A percentile compares a stretch with the other conserved stretches of the same genome.
Evolutionary conservation across 1,140 invertebrate genomes (phyloP).

Genomic region (Orchestia grillus): DNA sequence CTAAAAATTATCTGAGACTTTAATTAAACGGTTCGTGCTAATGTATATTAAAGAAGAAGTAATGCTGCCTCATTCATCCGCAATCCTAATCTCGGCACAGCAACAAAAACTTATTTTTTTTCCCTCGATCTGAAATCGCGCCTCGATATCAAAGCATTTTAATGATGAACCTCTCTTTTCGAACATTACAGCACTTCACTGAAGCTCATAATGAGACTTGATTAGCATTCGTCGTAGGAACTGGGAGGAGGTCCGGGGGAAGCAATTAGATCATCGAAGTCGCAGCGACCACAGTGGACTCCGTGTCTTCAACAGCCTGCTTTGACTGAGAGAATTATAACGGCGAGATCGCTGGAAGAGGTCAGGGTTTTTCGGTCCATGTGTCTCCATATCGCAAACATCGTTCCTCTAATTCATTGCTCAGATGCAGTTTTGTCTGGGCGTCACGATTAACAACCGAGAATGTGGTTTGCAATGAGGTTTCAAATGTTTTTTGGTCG

Average conservation of each 20-base stretch:
- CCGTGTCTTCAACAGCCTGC: no score
- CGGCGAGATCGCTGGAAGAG: neutral
- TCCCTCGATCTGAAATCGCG: no score
- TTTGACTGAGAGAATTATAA: no score
- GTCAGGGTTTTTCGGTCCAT: neutral
- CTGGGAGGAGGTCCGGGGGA: neutral
- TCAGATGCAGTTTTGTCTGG: neutral
- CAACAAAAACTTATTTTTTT: neutral
- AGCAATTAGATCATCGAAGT: neutral
- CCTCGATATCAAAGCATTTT: neutral
- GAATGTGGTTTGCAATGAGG: neutral
- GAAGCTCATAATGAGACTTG: neutral
- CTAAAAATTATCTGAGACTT: neutral
- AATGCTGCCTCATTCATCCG: neutral
- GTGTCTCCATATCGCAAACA: neutral
- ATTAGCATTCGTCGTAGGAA: conserved; percentile 13
- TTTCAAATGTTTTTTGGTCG: no score
- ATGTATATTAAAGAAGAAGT: no score
- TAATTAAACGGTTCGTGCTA: neutral
- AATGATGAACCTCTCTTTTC: neutral
- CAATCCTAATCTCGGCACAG: neutral
- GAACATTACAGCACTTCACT: neutral
- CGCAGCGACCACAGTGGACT: neutral
- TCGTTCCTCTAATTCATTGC: neutral
- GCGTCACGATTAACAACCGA: neutral